These are phyloP conservation scores for Talpa occidentalis DNA, from an alignment of 2,113 vertebrate species.

Conservation along the genomic window DNA sequence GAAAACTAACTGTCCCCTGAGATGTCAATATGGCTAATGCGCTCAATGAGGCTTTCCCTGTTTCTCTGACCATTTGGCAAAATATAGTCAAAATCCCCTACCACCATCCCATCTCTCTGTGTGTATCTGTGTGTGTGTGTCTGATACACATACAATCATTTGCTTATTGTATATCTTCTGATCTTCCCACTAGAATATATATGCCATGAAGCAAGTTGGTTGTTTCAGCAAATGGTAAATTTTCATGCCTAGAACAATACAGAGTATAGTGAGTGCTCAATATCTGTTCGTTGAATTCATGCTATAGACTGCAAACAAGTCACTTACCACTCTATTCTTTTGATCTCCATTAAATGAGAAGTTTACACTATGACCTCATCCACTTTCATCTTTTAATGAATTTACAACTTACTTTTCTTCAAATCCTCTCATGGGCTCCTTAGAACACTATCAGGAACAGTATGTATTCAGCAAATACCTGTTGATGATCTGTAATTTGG, in stretches of 20 bases:
- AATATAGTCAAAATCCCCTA: neutral
- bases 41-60: neutral
- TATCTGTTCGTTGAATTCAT: neutral
- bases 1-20: neutral
- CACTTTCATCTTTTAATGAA: neutral
- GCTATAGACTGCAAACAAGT: neutral
- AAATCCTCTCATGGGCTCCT: neutral
- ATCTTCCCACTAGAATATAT: neutral
- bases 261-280: neutral
- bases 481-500: neutral
- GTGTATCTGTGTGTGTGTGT: too few relatives aligned
- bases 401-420: slow-evolving; percentile 5
- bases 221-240: neutral
- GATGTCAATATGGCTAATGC: neutral
- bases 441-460: neutral
- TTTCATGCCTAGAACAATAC: neutral
- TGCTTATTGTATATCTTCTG: neutral
- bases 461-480: neutral
- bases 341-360: slow-evolving; percentile 5
- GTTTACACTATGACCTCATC: neutral
- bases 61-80: neutral
- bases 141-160: neutral
- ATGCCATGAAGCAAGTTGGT: neutral
- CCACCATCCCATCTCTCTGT: neutral
- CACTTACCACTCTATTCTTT: neutral